Percentiles rank a stretch among this genome's conserved stretches.
phyloP scores from a whole-genome alignment of 2,888 invertebrate genomes.

The Orthosia gracilis region DNA sequence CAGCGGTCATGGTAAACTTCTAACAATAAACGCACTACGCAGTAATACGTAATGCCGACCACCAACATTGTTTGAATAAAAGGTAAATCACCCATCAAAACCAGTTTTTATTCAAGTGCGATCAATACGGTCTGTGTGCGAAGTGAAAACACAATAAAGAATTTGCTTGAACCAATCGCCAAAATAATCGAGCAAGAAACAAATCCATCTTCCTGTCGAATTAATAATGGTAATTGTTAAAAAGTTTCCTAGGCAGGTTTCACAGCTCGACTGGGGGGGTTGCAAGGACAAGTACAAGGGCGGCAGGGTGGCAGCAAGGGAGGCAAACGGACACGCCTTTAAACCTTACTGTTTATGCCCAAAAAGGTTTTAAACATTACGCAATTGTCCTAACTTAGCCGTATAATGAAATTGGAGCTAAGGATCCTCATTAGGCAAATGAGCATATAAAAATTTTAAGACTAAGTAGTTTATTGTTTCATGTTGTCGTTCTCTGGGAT shows the following conservation, averaged over 20 bases:
- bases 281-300: conserved; percentile 63
- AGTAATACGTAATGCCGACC: conserved; percentile 70
- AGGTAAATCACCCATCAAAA: conserved; percentile 61
- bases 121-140: conserved; percentile 31
- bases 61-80: conserved; percentile 71
- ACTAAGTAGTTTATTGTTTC: conserved; percentile 9
- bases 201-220: conserved; percentile 11
- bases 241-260: conserved; percentile 48
- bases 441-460: conserved; percentile 22
- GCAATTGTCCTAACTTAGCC: conserved; percentile 54
- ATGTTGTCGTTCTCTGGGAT: not conserved
- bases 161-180: conserved; percentile 22
- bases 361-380: conserved; percentile 66
- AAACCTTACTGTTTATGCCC: conserved; percentile 46
- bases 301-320: conserved; percentile 48
- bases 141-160: conserved; percentile 42
- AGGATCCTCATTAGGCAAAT: conserved; percentile 44
- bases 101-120: conserved; percentile 63
- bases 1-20: conserved; percentile 87
- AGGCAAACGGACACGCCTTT: conserved; percentile 61
- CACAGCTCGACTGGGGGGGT: conserved; percentile 44
- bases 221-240: conserved; percentile 39
- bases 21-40: conserved; percentile 74
- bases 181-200: conserved; percentile 16
- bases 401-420: conserved; percentile 32